Evolutionary conservation across 2,888 invertebrate species (phyloP), one percentile per base, ranked within the genome.

Genomic region (Syritta pipiens): DNA sequence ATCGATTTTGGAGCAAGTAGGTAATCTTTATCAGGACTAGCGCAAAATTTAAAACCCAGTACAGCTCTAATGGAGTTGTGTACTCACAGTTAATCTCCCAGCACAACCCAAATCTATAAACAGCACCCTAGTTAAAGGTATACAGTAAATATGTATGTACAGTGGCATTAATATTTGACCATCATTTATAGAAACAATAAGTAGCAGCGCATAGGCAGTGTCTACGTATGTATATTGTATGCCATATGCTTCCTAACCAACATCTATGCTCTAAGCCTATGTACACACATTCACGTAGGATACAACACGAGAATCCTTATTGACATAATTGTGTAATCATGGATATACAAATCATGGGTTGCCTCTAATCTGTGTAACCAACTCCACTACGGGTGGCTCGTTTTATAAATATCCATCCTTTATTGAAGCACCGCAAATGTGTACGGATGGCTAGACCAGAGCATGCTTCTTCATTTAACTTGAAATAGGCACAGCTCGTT

Each of bases 241-340:
- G 28, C 28, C 51, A 55, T 55, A 55, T 55, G 55, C 40, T 55
- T 40, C 14, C 51, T 60, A 60, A 63, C 42, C 63, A 28, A 51
- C 7, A 30, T 49, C 24, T n/a, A 20, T 12, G n/a, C 7, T 28
- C 19, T 32, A 32, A 24, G 9, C 19, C 10, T 19, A 42, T 28
- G 17, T 24, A 55, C 14, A 26, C 3, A 28, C 26, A 24, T 6
- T 24, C 37, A 14, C 40, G 19, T 14, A 28, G 28, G 12, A 17
- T 14, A 30, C 44, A 26, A 26, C 6, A 32, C 0, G 5, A 28
- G 28, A 14, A 14, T 57, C 55, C 48, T 48, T 37, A 67, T 48
- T 57, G 55, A 57, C 48, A 67, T 48, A 48, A 67, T 65, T 55
- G 65, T 65, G 53, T 46, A 53, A 65, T 55, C 46, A 46, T 12